Conservation (phyloP, 2,113 vertebrate genomes). For the Myrmecophaga tridactyla region DNA sequence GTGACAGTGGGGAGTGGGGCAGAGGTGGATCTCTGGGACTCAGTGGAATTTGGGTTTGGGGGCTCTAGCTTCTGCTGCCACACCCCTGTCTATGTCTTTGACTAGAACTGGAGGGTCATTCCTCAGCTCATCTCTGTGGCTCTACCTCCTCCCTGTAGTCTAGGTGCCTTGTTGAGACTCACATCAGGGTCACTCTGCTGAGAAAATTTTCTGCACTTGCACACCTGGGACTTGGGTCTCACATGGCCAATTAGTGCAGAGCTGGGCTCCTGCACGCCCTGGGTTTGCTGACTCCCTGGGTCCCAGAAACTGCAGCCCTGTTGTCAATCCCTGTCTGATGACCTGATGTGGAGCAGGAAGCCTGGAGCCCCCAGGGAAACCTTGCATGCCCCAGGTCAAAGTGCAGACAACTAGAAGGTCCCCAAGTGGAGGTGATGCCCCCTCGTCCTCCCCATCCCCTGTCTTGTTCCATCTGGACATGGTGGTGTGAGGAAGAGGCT, state of each 20-base stretch:
- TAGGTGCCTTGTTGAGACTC: rapidly evolving
- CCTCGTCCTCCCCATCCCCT: too few species aligned
- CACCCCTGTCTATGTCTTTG: too few species aligned
- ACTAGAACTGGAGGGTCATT: neutral
- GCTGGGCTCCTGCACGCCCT: neutral
- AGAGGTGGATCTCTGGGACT: too few species aligned
- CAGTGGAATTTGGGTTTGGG: neutral
- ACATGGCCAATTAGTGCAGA: constrained; percentile 16
- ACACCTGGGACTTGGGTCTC: neutral
- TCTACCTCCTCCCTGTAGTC: rapidly evolving
- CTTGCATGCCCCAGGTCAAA: too few species aligned
- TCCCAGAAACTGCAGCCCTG: neutral
- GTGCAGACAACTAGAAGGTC: too few species aligned
- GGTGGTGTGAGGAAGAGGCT: too few species aligned
- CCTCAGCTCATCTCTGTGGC: neutral
- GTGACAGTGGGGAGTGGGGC: rapidly evolving
- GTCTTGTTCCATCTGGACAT: too few species aligned
- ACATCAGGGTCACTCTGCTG: neutral
- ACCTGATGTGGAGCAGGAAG: neutral
- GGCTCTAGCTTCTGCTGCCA: neutral
- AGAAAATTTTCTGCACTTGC: neutral
- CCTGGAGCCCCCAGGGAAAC: neutral
- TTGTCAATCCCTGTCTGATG: too few species aligned
- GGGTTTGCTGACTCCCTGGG: neutral
- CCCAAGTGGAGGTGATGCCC: too few species aligned